Evolutionary conservation across 2,797 vertebrate genomes (phyloP).

Genomic region (Rallus crepitans): DNA sequence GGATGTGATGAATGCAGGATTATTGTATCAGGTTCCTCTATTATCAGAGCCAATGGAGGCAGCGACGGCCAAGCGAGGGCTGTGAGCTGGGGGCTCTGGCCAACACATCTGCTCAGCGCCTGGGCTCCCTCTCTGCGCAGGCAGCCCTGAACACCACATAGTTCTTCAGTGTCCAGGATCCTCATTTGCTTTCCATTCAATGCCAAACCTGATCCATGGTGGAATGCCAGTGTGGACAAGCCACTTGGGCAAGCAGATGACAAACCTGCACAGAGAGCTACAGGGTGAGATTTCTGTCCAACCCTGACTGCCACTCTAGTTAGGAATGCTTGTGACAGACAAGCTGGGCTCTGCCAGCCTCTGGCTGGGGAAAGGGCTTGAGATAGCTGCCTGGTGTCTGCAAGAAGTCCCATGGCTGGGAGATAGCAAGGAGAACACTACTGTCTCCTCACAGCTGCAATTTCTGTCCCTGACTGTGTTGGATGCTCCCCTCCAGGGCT

Average conservation of each 20-base stretch:
- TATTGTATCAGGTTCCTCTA: slow-evolving; percentile 59
- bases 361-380: neutral
- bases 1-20: slow-evolving; percentile 52
- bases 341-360: neutral
- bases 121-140: neutral
- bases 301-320: neutral
- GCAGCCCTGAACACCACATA: neutral
- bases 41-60: neutral
- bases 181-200: neutral
- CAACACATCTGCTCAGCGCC: neutral
- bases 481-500: neutral
- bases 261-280: neutral
- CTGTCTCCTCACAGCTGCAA: neutral
- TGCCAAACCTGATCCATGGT: accelerated
- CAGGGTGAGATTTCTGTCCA: neutral
- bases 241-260: neutral
- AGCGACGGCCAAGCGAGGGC: neutral
- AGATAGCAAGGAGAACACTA: neutral
- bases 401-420: neutral
- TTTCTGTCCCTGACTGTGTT: neutral
- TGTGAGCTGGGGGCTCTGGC: neutral
- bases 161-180: neutral
- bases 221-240: neutral
- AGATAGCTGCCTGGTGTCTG: neutral
- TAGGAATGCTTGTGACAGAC: neutral